phyloP scores from a whole-genome alignment of 1,140 invertebrate genomes.

The Lasaia peninsularis region DNA sequence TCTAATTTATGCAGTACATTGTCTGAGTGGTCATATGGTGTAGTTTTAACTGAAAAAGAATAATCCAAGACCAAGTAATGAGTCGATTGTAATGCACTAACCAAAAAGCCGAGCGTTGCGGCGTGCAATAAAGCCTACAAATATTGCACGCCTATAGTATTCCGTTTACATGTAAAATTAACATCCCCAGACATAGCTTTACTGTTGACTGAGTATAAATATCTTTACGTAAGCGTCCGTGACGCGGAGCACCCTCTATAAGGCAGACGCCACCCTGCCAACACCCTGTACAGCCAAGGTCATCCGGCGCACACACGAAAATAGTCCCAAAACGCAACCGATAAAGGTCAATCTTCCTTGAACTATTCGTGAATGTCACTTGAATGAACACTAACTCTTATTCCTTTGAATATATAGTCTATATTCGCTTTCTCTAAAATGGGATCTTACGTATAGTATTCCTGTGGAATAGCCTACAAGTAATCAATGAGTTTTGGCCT shows the following conservation, averaged over 20 bases:
- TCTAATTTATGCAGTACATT: too few species aligned
- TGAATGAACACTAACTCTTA: conserved; percentile 26
- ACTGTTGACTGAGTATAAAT: conserved; percentile 39
- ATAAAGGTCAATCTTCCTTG: neutral
- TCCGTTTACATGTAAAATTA: neutral
- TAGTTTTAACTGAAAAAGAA: too few species aligned
- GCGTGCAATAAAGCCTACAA: too few species aligned
- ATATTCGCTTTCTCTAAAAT: conserved; percentile 19
- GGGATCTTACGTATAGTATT: conserved; percentile 21
- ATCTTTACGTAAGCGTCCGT: conserved; percentile 47
- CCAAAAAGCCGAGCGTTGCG: too few species aligned
- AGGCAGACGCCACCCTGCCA: conserved; percentile 32
- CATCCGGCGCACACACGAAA: conserved; percentile 22
- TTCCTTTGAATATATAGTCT: conserved; percentile 16
- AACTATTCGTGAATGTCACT: conserved; percentile 4
- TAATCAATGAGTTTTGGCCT: conserved; percentile 56
- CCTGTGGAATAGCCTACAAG: conserved; percentile 30
- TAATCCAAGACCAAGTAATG: too few species aligned
- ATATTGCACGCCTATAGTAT: neutral
- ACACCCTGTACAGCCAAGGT: conserved; percentile 41
- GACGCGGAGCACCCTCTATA: conserved; percentile 33
- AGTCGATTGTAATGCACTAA: too few species aligned
- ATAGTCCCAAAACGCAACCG: neutral
- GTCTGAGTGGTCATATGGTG: too few species aligned
- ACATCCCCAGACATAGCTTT: conserved; percentile 7